Evolutionary conservation across 1,140 invertebrate genomes (phyloP), one percentile per base, ranked within the genome.

Genomic region (Drosophila sp.): DNA sequence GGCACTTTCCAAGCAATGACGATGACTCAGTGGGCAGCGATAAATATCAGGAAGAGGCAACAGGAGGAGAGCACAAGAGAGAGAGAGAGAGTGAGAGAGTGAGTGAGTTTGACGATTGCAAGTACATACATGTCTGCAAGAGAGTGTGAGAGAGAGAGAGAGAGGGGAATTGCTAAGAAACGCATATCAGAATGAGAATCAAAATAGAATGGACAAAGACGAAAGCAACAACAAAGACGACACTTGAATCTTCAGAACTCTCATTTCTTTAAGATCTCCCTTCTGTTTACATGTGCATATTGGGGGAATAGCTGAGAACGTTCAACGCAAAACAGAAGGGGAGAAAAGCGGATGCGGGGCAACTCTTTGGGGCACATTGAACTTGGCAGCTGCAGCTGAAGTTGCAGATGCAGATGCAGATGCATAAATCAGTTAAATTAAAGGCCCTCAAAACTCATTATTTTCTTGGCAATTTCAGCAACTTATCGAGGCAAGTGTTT

Each of bases 161-260:
- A 21, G 21, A 21, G 21, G 11, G 18, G 27, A n/a, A 25, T 36
- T n/a, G 34, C 13, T 38, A 57, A 45, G 38, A 48, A 41, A 21
- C 14, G 63, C n/a, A 43, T 38, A 53, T 50, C 48, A 70, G 74
- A 80, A 64, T 61, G 56, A 87, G 82, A 87, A 86, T 87, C 82
- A 86, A 86, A 86, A 86, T 86, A 86, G 82, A 86, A 82, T 67
- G 43, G 14, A 38, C 46, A 58, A 64, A 57, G 64, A 64, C 56
- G 25, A 58, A 78, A 66, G 32, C 38, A 21, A 16, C 38, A 69
- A 66, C 56, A 58, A 50, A 46, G 27, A 51, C 56, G 53, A 63
- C 51, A 48, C 51, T 38, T 48, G 43, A 61, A 69, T 48, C 32
- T 59, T 46, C 48, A 58, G 46, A 43, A 32, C 29, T 48, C n/a